Base-by-base conservation (phyloP, 2,888 invertebrate species). In the Drosophila macrospina region DNA sequence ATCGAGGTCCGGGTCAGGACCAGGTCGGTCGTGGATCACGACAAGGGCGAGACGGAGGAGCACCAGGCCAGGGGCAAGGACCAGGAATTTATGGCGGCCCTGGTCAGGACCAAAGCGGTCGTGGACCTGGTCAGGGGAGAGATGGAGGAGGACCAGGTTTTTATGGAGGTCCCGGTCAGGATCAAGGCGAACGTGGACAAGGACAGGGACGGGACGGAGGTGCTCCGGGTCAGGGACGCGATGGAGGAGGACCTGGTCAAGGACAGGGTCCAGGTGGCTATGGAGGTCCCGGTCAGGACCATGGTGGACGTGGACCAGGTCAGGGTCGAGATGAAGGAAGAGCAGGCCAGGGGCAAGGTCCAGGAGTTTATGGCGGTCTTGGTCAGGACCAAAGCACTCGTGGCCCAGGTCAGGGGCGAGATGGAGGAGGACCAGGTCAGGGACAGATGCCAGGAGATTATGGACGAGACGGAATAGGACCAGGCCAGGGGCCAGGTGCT, bases 191-290 rank as follows among this genome's bases (percentile, higher is more conserved):
- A 2, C 32, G 44, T 26, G 48, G 39, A 5, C 28, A 15, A 10
- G 55, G 62, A 0, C 41, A 42, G 7, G 51, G 13, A 10, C 50
- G 34, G 13, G 50, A 24, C 1, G 16, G 11, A 8, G 24, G 34
- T n/a, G n/a, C n/a, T 4, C 28, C 24, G 7, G 55, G 62, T 0
- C 41, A 42, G 7, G 51, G 13, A 10, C 50, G 34, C 13, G 50
- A 24, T 3, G 16, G 11, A 8, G 24, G 34, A 32, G 47, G 48
- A 8, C 24, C 34, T 7, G 51, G 56, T 16, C 20, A 20, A 3
- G 20, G 2, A 20, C 20, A 2, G 20, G 3, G 20, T 20, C 30
- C 26, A 13, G 30, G 28, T 28, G 28, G 45, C 11, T 20, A 20
- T 20, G 20, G 20, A 20, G 20, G 20, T 20, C 20, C 3, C 20